These are phyloP conservation scores for Cavia aperea DNA, from an alignment of 2,113 vertebrate species.

Conservation along the genomic window DNA sequence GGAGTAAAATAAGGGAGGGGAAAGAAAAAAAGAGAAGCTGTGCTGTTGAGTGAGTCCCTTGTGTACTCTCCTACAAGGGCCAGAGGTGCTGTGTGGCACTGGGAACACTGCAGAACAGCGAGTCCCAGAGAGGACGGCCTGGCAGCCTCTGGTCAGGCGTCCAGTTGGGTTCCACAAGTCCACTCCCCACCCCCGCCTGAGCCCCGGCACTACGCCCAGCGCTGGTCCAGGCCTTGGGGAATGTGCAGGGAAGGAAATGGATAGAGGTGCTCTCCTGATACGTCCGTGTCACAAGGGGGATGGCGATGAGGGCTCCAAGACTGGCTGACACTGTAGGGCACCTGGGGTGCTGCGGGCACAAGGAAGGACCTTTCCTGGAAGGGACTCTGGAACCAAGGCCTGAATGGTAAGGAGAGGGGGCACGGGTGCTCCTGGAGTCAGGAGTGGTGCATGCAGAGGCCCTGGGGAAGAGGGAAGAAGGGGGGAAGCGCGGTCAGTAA, in stretches of 20 bases:
- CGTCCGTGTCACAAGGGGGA: neutral
- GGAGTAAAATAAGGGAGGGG: neutral
- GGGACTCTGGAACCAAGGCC: neutral
- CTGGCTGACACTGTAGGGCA: neutral
- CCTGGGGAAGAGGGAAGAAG: neutral
- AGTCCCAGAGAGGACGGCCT: neutral
- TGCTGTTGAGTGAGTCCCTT: neutral
- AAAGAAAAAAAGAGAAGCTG: neutral
- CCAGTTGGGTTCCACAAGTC: no score
- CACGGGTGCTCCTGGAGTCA: neutral
- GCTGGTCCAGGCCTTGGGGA: neutral
- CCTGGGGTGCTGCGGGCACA: neutral
- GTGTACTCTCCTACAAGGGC: neutral
- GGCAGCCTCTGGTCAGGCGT: neutral
- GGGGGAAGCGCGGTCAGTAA: neutral
- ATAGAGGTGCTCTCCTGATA: neutral
- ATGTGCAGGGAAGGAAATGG: neutral
- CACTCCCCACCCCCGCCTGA: rapidly evolving
- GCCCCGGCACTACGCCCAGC: neutral
- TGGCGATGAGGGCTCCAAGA: neutral
- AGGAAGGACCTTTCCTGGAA: neutral
- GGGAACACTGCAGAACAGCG: rapidly evolving
- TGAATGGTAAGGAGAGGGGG: neutral
- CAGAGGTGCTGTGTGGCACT: rapidly evolving
- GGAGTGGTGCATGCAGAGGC: neutral